These are phyloP conservation scores for Xiphias gladius DNA, from an alignment of 2,113 vertebrate genomes.

Conservation along the genomic window DNA sequence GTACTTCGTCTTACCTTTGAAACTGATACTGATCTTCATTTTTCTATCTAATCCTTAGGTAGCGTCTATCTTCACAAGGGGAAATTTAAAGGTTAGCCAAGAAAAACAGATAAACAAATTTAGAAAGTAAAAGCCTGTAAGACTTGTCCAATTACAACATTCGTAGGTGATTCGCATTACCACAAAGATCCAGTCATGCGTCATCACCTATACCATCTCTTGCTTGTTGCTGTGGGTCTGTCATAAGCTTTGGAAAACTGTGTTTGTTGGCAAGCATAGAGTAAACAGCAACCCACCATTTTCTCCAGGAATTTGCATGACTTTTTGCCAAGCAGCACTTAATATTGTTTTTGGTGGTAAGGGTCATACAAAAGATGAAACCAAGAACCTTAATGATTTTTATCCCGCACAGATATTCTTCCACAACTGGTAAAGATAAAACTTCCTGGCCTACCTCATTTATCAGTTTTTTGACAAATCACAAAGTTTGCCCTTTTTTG, in stretches of 20 bases:
- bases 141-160: slow-evolving; percentile 26
- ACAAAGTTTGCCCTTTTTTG: slow-evolving; percentile 8
- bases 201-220: slow-evolving; percentile 26
- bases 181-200: background rate
- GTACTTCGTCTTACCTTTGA: slow-evolving; percentile 68
- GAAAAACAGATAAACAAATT: slow-evolving; percentile 8
- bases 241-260: slow-evolving; percentile 54
- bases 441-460: background rate
- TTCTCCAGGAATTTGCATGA: slow-evolving; percentile 40
- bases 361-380: slow-evolving; percentile 28
- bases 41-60: slow-evolving; percentile 32
- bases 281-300: slow-evolving; percentile 37
- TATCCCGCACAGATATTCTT: slow-evolving; percentile 30
- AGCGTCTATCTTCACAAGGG: slow-evolving; percentile 8
- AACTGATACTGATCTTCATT: slow-evolving; percentile 43
- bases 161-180: slow-evolving; percentile 28
- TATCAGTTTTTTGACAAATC: background rate
- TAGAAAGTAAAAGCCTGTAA: slow-evolving; percentile 24
- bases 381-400: slow-evolving; percentile 42
- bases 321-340: slow-evolving; percentile 36
- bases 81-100: slow-evolving; percentile 22
- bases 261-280: slow-evolving; percentile 55
- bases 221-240: slow-evolving; percentile 13
- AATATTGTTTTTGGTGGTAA: slow-evolving; percentile 28
- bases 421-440: slow-evolving; percentile 22